Percentiles rank a stretch among this genome's conserved stretches.
These are phyloP conservation scores for Brachyopa scutellaris DNA, from an alignment of 2,888 invertebrate species.

Conservation along the genomic window DNA sequence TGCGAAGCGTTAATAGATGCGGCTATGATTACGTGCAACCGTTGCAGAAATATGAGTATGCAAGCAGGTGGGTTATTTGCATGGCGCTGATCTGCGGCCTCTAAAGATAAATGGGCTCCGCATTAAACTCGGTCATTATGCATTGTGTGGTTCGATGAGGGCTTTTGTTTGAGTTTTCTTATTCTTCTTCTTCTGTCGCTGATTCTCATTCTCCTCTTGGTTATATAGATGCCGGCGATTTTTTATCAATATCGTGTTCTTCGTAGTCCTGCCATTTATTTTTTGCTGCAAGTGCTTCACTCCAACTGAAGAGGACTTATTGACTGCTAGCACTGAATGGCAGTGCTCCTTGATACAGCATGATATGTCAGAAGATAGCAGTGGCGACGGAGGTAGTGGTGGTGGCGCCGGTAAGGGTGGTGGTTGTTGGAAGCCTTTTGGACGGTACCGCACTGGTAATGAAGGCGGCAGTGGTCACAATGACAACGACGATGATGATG, in stretches of 20 bases:
- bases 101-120: conserved; percentile 6
- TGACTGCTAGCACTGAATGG: conserved; percentile 75
- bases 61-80: conserved; percentile 72
- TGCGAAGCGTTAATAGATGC: conserved; percentile 69
- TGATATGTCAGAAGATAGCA: conserved; percentile 39
- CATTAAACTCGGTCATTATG: conserved; percentile 41
- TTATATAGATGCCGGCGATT: conserved; percentile 74
- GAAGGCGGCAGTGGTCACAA: neutral
- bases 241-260: conserved; percentile 76
- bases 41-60: conserved; percentile 71
- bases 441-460: neutral
- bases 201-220: neutral
- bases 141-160: conserved; percentile 33
- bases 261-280: conserved; percentile 75
- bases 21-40: conserved; percentile 76
- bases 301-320: conserved; percentile 75
- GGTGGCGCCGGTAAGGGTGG: neutral
- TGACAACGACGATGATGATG: conserved; percentile 39
- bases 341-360: conserved; percentile 72
- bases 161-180: conserved; percentile 28
- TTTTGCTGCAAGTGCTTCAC: conserved; percentile 77
- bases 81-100: neutral
- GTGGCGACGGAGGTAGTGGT: conserved; percentile 25
- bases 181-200: neutral
- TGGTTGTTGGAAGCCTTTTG: conserved; percentile 19